phyloP scores from a whole-genome alignment of 2,113 vertebrate genomes.

The Pimephales promelas region DNA sequence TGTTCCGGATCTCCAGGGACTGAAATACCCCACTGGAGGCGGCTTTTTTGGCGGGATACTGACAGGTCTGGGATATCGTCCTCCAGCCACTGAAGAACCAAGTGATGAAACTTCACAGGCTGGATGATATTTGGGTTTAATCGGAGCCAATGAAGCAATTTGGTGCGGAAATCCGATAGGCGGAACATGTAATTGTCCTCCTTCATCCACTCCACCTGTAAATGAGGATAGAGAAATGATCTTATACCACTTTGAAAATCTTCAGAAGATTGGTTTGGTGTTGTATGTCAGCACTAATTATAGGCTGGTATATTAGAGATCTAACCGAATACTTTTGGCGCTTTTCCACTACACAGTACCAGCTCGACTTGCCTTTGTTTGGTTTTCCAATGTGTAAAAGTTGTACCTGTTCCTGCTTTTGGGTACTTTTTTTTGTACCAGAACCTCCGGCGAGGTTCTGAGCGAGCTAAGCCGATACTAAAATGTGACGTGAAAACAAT shows the following conservation, averaged over 20 bases:
- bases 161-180: conserved; percentile 80
- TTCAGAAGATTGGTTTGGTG: neutral
- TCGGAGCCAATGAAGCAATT: conserved; percentile 81
- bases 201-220: conserved; percentile 89
- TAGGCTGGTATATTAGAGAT: neutral
- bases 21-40: conserved; percentile 90
- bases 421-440: too few relatives aligned
- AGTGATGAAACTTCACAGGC: conserved; percentile 80
- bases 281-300: neutral
- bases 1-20: conserved; percentile 86
- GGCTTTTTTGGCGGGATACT: conserved; percentile 85
- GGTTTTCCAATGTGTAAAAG: too few relatives aligned
- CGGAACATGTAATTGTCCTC: conserved; percentile 97
- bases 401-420: too few relatives aligned
- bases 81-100: conserved; percentile 82
- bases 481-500: too few relatives aligned
- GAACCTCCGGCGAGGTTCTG: too few relatives aligned
- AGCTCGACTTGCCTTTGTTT: too few relatives aligned
- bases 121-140: conserved; percentile 74
- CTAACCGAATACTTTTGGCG: too few relatives aligned
- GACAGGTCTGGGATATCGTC: conserved; percentile 90
- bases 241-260: neutral
- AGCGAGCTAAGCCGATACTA: too few relatives aligned
- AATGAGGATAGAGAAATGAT: conserved; percentile 4
- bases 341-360: too few relatives aligned